A percentile compares a stretch with the other conserved stretches of the same genome.
These are phyloP conservation scores for Ashinkailepas kermadecensis DNA, from an alignment of 2,888 invertebrate genomes.

Conservation along the genomic window DNA sequence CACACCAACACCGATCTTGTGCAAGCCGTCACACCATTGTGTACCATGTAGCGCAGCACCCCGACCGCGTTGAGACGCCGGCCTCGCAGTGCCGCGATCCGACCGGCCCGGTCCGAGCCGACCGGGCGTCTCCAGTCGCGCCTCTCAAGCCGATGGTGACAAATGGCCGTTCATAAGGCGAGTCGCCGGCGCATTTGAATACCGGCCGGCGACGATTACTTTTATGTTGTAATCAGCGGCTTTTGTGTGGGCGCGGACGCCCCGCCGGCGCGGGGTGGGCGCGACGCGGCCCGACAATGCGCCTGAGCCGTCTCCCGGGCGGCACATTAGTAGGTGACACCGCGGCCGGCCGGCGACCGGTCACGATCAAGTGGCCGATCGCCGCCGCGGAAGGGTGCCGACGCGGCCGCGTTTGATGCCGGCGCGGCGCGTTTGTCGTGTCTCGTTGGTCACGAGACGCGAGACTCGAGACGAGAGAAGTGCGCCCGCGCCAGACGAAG, in stretches of 20 bases:
- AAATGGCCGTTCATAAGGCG: constrained; percentile 1
- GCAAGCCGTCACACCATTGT: no score
- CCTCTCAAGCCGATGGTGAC: not conserved
- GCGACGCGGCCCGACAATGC: not conserved
- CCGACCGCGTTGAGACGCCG: no score
- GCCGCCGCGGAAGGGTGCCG: not conserved
- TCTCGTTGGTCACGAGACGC: no score
- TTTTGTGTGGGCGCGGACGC: not conserved
- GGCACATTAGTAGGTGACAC: not conserved
- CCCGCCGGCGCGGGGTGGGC: not conserved
- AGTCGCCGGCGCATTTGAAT: not conserved
- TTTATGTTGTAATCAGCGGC: constrained; percentile 15
- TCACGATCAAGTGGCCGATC: not conserved
- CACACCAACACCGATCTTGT: no score
- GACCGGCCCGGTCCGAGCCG: no score
- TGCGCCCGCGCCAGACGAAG: not conserved
- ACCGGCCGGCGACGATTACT: constrained; percentile 3
- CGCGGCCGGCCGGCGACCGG: not conserved
- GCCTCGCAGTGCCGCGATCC: no score
- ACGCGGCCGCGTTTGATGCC: not conserved
- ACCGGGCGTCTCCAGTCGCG: no score
- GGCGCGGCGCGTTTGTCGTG: no score
- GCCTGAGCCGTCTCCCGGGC: not conserved
- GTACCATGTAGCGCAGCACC: no score
- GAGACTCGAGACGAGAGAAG: not conserved